A percentile compares a stretch with the other conserved stretches of the same genome.
Conservation (phyloP, 2,797 vertebrate genomes). For the Arctocebus calabarensis region DNA sequence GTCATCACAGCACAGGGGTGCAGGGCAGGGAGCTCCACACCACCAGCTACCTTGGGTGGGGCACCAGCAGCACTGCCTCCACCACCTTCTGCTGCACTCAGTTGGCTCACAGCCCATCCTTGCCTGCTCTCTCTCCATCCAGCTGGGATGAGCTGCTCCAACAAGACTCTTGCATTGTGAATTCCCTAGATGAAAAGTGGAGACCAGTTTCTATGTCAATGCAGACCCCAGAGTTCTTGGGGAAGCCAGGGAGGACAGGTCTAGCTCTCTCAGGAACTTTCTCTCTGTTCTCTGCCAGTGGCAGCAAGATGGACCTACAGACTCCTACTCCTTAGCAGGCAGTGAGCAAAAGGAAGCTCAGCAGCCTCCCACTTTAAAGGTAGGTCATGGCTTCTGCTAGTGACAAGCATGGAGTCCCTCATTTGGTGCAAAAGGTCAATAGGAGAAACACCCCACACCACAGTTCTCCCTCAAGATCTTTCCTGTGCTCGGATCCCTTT, state of each 20-base stretch:
- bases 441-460: background rate
- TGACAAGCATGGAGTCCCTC: background rate
- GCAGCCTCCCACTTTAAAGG: too few relatives aligned
- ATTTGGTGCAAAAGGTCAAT: background rate
- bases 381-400: background rate
- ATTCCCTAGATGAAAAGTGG: background rate
- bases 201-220: too few relatives aligned
- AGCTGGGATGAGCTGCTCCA: background rate
- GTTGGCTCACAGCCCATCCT: accelerated
- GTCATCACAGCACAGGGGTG: background rate
- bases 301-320: too few relatives aligned
- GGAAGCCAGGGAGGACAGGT: too few relatives aligned
- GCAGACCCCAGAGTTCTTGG: background rate
- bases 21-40: background rate
- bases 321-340: background rate
- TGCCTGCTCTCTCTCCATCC: background rate
- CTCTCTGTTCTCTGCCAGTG: background rate
- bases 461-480: background rate
- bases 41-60: background rate
- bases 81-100: too few relatives aligned
- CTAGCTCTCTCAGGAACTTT: background rate
- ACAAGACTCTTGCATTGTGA: background rate
- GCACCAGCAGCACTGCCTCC: background rate
- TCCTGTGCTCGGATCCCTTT: background rate
- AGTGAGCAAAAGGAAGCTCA: background rate